These are phyloP conservation scores for Eutrigla gurnardus DNA, from an alignment of 2,797 vertebrate species.

Conservation along the genomic window DNA sequence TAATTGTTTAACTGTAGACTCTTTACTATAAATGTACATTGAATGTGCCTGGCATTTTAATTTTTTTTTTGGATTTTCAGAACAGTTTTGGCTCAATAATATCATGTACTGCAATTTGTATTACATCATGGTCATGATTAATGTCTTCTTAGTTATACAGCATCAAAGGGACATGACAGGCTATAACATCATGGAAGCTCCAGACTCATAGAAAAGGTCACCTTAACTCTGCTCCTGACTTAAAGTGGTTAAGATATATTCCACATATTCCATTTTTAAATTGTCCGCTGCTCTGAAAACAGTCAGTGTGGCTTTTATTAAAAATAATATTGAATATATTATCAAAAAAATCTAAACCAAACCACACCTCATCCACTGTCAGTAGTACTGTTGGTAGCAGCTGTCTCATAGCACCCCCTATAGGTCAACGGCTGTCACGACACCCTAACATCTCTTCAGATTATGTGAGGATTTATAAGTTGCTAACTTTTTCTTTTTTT, in stretches of 20 bases:
- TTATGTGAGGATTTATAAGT: too few relatives aligned
- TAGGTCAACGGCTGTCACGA: constrained; percentile 24
- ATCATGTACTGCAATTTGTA: not conserved
- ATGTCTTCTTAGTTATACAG: not conserved
- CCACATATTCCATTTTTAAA: not conserved
- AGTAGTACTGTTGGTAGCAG: not conserved
- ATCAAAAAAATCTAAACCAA: not conserved
- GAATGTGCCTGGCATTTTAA: too few relatives aligned
- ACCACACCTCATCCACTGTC: constrained; percentile 4
- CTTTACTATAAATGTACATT: too few relatives aligned
- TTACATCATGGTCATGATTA: not conserved
- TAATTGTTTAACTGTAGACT: too few relatives aligned
- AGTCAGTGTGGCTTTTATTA: not conserved
- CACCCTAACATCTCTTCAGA: not conserved
- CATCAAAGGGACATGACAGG: not conserved
- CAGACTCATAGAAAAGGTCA: not conserved
- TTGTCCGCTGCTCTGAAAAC: not conserved
- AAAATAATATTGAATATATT: not conserved
- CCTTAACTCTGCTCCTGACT: not conserved
- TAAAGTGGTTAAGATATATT: not conserved
- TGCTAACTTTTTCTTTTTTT: too few relatives aligned
- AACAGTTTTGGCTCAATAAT: not conserved
- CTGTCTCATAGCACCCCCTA: constrained; percentile 30
- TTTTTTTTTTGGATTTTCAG: not conserved
- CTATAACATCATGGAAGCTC: not conserved